Evolutionary conservation across 2,888 invertebrate species (phyloP), one percentile per base, ranked within the genome.

Genomic region (Xanthorhoe designata): DNA sequence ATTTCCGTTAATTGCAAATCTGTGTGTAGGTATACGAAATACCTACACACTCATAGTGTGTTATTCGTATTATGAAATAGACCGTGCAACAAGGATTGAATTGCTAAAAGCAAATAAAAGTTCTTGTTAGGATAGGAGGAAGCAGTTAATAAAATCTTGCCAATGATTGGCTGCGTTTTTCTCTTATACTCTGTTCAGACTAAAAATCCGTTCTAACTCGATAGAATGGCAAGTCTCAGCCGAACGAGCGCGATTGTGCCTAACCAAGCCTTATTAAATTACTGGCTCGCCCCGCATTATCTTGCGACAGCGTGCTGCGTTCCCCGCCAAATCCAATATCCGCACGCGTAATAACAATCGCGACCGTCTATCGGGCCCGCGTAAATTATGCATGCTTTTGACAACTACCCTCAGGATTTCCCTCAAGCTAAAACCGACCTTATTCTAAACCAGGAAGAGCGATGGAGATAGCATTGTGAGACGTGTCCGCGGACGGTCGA

Each of bases 341-440:
- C 91, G 86, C 81, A 85, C 89, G 88, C 88, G 90, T 89, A 92
- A 92, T 92, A 92, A 91, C 92, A 91, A 89, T 91, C 90, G 91
- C 89, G 89, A 86, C 82, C 87, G 88, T 90, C 91, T 91, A 92
- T 91, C 92, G 92, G 87, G 83, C 89, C 84, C 91, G 89, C 90
- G 90, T 92, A 92, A 92, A 92, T 92, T 92, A 92, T 92, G 91
- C 91, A 92, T 88, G 86, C 80, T 75, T 75, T 64, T 72, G 72
- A 71, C 78, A 81, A 80, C 65, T 64, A 73, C 68, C 64, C 59
- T 60, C 70, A 60, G 62, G 69, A 58, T 18, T 17, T 24, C 0
- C 18, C 17, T n/a, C 74, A 64, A 42, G 32, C 50, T 9, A 82
- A 78, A 79, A 52, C 61, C 17, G 64, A 77, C 82, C 78, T 71